A percentile compares a stretch with the other conserved stretches of the same genome.
These are phyloP conservation scores for Opisthograptis luteolata DNA, from an alignment of 2,888 invertebrate species.

Conservation along the genomic window DNA sequence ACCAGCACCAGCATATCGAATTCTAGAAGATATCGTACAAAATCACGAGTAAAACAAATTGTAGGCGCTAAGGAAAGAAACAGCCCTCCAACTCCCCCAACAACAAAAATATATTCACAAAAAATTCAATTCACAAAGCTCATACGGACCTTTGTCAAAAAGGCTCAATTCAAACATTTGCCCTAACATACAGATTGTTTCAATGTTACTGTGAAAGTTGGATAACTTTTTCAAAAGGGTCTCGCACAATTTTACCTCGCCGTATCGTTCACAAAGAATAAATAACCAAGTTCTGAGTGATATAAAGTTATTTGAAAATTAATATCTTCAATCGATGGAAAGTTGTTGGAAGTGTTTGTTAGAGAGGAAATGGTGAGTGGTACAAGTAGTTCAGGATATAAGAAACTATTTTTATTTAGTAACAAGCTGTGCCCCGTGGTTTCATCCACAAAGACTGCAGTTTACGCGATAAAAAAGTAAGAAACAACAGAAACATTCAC, in stretches of 20 bases:
- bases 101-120: slow-evolving; percentile 13
- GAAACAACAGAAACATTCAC: no score
- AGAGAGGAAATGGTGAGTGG: slow-evolving; percentile 26
- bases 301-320: slow-evolving; percentile 52
- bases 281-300: slow-evolving; percentile 34
- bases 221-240: slow-evolving; percentile 24
- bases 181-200: slow-evolving; percentile 21
- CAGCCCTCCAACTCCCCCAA: slow-evolving; percentile 8
- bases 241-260: slow-evolving; percentile 23
- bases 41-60: no score
- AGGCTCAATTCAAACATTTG: slow-evolving; percentile 19
- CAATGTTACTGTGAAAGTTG: slow-evolving; percentile 22
- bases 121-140: slow-evolving; percentile 17
- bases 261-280: slow-evolving; percentile 25
- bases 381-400: no score
- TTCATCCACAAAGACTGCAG: no score
- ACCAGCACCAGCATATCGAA: no score
- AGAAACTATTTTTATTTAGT: no score
- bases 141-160: slow-evolving; percentile 15
- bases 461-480: no score
- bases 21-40: no score
- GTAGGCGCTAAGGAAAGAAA: slow-evolving; percentile 1
- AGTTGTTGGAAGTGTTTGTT: slow-evolving; percentile 39
- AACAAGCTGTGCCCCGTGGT: no score
- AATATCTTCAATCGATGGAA: slow-evolving; percentile 50